These are phyloP conservation scores for Thymelicus lineola DNA, from an alignment of 2,888 invertebrate species.

Conservation along the genomic window DNA sequence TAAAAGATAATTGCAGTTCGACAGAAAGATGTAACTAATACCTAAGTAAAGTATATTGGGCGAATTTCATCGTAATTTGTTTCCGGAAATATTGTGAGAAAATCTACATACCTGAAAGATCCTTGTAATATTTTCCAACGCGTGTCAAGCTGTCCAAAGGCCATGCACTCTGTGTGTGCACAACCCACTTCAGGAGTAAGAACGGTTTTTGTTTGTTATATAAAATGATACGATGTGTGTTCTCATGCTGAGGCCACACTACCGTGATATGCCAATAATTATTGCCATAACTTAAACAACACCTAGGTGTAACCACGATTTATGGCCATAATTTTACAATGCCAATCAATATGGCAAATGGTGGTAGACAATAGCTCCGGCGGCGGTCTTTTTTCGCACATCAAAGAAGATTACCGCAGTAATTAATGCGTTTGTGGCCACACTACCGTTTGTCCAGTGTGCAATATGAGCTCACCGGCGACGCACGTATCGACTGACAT, in stretches of 20 bases:
- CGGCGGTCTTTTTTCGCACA: conserved; percentile 9
- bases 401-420: conserved; percentile 1
- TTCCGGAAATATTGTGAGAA: too few species aligned
- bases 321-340: conserved; percentile 14
- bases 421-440: conserved; percentile 11
- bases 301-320: background rate
- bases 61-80: too few species aligned
- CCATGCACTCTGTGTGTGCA: too few species aligned
- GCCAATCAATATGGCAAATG: conserved; percentile 1
- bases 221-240: too few species aligned
- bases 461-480: background rate
- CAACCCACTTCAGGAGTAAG: too few species aligned
- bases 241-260: conserved; percentile 4
- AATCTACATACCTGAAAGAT: too few species aligned
- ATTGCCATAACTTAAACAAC: background rate
- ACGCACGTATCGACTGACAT: background rate
- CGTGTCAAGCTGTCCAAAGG: too few species aligned
- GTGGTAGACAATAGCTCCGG: conserved; percentile 3
- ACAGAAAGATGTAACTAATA: too few species aligned
- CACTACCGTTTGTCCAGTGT: conserved; percentile 8
- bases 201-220: too few species aligned
- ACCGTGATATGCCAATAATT: conserved; percentile 9
- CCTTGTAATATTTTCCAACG: too few species aligned
- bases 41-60: too few species aligned
- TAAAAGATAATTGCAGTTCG: too few species aligned